Conservation (phyloP, 2,888 invertebrate species). For the Stenodema calcarata region DNA sequence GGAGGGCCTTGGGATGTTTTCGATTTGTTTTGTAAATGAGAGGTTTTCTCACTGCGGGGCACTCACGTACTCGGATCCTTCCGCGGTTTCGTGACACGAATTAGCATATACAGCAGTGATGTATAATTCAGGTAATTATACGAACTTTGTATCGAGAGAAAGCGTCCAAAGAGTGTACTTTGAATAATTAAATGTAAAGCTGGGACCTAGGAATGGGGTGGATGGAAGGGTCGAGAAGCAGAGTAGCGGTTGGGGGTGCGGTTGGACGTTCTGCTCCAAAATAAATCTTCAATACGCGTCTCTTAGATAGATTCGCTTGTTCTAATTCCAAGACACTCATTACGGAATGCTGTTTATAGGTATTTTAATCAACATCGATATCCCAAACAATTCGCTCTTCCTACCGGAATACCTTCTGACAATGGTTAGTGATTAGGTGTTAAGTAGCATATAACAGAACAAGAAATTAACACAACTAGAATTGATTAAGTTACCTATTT, state of each 20-base stretch:
- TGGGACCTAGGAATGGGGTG: not conserved
- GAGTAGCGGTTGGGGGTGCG: not conserved
- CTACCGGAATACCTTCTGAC: no score
- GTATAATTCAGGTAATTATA: constrained; percentile 21
- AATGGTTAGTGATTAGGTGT: no score
- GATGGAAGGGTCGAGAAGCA: not conserved
- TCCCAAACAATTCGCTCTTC: no score
- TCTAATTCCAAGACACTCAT: not conserved
- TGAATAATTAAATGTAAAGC: not conserved
- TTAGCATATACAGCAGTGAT: constrained; percentile 8
- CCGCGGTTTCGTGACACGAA: not conserved
- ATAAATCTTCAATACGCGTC: not conserved
- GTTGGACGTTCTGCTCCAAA: not conserved
- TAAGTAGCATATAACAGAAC: no score
- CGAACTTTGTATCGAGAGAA: constrained; percentile 11
- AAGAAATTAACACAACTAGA: no score
- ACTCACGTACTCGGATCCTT: not conserved
- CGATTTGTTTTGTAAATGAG: constrained; percentile 19
- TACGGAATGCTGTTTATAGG: no score
- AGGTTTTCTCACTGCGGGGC: not conserved
- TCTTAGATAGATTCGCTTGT: not conserved
- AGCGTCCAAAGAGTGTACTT: not conserved
- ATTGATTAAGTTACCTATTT: no score
- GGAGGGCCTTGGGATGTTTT: not conserved
- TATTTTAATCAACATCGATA: no score